Evolutionary conservation across 2,113 vertebrate genomes (phyloP).

Genomic region (Pogonocichla stellata): DNA sequence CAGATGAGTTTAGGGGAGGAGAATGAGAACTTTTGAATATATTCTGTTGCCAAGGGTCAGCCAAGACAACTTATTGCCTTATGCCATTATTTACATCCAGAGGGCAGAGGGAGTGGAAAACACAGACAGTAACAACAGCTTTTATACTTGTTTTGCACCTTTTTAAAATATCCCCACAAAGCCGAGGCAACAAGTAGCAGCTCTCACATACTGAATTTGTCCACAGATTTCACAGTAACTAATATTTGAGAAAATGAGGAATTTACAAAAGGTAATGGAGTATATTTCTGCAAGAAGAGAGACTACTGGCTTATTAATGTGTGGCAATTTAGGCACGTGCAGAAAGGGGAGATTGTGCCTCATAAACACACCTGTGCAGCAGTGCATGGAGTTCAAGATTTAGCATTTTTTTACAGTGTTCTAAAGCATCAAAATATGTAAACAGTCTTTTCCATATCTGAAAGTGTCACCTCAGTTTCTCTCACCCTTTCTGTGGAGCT

Average conservation of each 20-base stretch:
- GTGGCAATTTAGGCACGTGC: not conserved
- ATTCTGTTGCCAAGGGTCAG: not conserved
- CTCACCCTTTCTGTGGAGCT: not conserved
- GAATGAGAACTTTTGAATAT: not conserved
- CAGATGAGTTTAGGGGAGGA: not conserved
- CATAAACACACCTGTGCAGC: not conserved
- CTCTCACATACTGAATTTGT: not conserved
- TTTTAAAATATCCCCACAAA: not conserved
- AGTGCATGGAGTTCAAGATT: not conserved
- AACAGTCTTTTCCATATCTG: not conserved
- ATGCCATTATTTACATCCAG: not conserved
- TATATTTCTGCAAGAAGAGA: not conserved
- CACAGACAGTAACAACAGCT: not conserved
- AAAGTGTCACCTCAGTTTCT: not conserved
- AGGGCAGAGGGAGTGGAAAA: not conserved
- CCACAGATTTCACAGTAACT: not conserved
- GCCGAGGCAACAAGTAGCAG: not conserved
- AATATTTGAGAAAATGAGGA: not conserved
- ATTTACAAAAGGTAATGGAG: not conserved
- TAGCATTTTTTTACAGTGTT: not conserved
- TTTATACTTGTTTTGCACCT: not conserved
- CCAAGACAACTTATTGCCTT: not conserved
- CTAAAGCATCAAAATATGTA: not conserved
- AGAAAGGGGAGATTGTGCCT: not conserved
- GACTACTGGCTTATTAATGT: not conserved